Conservation (phyloP, 1,140 invertebrate genomes). For the Lepidurus packardi region DNA sequence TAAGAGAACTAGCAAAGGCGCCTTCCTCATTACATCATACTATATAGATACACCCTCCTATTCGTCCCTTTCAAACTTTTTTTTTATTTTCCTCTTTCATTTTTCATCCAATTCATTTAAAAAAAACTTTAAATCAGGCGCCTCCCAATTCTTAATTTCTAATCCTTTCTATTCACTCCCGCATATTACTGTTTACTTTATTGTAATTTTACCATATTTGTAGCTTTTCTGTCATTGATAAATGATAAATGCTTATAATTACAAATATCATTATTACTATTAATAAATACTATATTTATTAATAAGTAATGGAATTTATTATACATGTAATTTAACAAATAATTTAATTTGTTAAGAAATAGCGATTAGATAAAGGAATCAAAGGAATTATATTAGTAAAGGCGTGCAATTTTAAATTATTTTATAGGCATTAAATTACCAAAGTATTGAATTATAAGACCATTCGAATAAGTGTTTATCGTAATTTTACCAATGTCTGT, state of each 20-base stretch:
- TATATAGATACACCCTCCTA: background rate
- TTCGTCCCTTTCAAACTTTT: background rate
- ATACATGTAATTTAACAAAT: background rate
- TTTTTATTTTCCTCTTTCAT: background rate
- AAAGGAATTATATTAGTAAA: background rate
- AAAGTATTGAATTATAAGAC: too few species aligned
- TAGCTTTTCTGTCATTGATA: too few species aligned
- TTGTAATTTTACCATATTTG: too few species aligned
- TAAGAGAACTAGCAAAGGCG: background rate
- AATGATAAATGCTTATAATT: background rate
- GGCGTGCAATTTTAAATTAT: too few species aligned
- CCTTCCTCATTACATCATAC: conserved; percentile 9
- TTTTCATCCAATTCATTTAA: background rate
- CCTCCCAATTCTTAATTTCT: background rate
- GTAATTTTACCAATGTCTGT: too few species aligned
- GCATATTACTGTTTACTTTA: background rate
- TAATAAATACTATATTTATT: background rate
- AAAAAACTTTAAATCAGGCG: too few species aligned
- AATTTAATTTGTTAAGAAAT: background rate
- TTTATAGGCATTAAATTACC: too few species aligned
- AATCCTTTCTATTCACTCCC: background rate
- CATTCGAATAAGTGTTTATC: too few species aligned
- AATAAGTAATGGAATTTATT: background rate
- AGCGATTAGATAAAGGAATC: background rate
- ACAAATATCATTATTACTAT: background rate